phyloP scores from a whole-genome alignment of 2,888 invertebrate genomes.

The Bembecia ichneumoniformis region DNA sequence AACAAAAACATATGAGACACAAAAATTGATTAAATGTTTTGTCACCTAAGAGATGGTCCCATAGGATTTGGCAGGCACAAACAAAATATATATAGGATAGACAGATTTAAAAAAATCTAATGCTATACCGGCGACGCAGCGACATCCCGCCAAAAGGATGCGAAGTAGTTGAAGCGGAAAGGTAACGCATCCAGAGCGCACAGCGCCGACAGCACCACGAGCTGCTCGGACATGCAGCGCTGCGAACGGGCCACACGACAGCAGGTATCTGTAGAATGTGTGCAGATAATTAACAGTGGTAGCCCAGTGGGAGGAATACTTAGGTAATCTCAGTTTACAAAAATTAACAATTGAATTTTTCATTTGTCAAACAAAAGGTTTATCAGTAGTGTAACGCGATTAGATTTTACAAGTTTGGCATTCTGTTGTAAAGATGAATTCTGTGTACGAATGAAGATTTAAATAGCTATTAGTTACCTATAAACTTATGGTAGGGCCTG shows the following conservation, averaged over 20 bases:
- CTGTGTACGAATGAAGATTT: too few species aligned
- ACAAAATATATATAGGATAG: too few species aligned
- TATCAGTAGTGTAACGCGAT: too few species aligned
- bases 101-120: too few species aligned
- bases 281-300: background rate
- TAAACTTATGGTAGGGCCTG: slow-evolving; percentile 89
- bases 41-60: too few species aligned
- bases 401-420: too few species aligned
- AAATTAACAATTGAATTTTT: background rate
- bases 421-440: too few species aligned
- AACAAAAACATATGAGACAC: too few species aligned
- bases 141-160: slow-evolving; percentile 93
- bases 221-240: slow-evolving; percentile 86
- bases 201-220: slow-evolving; percentile 89
- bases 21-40: too few species aligned
- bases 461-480: slow-evolving; percentile 76
- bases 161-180: slow-evolving; percentile 89
- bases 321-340: background rate
- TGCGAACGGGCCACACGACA: slow-evolving; percentile 91
- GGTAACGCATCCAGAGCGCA: slow-evolving; percentile 93
- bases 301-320: too few species aligned
- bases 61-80: too few species aligned
- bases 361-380: background rate
- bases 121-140: slow-evolving; percentile 77
- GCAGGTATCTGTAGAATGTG: slow-evolving; percentile 45